Percentiles rank a stretch among this genome's conserved stretches.
phyloP scores from a whole-genome alignment of 2,888 invertebrate genomes.

The Antheraea yamamai region DNA sequence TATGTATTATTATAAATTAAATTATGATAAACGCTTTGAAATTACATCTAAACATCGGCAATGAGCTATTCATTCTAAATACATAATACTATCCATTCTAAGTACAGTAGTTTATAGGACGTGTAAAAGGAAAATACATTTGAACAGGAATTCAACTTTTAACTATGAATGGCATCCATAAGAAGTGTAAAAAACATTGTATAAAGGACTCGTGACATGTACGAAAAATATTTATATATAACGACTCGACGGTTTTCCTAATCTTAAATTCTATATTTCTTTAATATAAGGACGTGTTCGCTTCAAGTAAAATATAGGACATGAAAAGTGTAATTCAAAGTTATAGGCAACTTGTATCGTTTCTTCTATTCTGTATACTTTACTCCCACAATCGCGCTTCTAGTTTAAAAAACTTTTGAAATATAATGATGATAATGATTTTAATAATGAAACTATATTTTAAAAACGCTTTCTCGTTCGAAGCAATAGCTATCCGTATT shows the following conservation, averaged over 20 bases:
- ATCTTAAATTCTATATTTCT: not conserved
- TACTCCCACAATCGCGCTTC: not conserved
- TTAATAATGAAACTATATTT: too few relatives aligned
- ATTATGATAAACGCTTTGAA: constrained; percentile 18
- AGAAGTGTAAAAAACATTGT: not conserved
- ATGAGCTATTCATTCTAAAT: not conserved
- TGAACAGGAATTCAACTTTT: not conserved
- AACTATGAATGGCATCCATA: not conserved
- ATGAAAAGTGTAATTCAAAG: not conserved
- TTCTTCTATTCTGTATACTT: not conserved
- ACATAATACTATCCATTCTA: not conserved
- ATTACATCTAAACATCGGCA: constrained; percentile 2
- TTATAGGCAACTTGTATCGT: too few relatives aligned
- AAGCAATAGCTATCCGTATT: too few relatives aligned
- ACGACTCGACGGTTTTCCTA: not conserved
- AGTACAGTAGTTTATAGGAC: not conserved
- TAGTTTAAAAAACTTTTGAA: not conserved
- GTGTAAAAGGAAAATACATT: not conserved
- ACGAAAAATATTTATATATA: too few relatives aligned
- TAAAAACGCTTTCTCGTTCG: not conserved
- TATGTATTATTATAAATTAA: constrained; percentile 23
- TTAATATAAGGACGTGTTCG: not conserved
- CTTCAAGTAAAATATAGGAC: not conserved
- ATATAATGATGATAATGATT: too few relatives aligned
- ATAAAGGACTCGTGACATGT: too few relatives aligned